Evolutionary conservation across 2,888 invertebrate species (phyloP).

Genomic region (Didymodactylos carnosus): DNA sequence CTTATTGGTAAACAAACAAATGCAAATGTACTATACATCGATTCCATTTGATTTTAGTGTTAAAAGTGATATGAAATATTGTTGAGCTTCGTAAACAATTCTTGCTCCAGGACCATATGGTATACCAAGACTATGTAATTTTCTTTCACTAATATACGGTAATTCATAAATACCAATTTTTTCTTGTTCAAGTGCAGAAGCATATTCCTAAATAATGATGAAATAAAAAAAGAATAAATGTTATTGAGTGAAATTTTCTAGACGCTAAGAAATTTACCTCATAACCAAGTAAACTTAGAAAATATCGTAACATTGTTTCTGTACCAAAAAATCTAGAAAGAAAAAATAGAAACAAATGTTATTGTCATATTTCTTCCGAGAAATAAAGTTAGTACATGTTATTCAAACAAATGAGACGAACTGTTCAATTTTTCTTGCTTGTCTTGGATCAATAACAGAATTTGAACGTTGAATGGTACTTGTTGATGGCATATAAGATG

Average conservation of each 20-base stretch:
- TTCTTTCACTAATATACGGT: conserved; percentile 68
- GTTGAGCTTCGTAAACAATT: conserved; percentile 36
- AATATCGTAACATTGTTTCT: not conserved
- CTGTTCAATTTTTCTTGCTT: not conserved
- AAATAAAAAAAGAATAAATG: no score
- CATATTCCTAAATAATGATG: no score
- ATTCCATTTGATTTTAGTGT: conserved; percentile 1
- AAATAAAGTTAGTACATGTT: no score
- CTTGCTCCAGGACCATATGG: conserved; percentile 67
- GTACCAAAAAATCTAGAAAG: not conserved
- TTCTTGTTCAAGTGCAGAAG: conserved; percentile 58
- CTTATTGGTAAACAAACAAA: no score
- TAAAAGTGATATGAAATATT: not conserved
- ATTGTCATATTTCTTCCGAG: not conserved
- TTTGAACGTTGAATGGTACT: not conserved
- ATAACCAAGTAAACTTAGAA: not conserved
- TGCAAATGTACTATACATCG: not conserved
- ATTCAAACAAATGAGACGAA: not conserved
- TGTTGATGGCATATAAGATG: not conserved
- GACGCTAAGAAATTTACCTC: no score
- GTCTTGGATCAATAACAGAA: not conserved
- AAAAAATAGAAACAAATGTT: not conserved
- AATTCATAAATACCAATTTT: conserved; percentile 64
- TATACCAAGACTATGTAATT: conserved; percentile 65
- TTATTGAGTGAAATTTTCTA: no score